A percentile compares a stretch with the other conserved stretches of the same genome.
Conservation (phyloP, 2,888 invertebrate species). For the Bombyx huttoni region DNA sequence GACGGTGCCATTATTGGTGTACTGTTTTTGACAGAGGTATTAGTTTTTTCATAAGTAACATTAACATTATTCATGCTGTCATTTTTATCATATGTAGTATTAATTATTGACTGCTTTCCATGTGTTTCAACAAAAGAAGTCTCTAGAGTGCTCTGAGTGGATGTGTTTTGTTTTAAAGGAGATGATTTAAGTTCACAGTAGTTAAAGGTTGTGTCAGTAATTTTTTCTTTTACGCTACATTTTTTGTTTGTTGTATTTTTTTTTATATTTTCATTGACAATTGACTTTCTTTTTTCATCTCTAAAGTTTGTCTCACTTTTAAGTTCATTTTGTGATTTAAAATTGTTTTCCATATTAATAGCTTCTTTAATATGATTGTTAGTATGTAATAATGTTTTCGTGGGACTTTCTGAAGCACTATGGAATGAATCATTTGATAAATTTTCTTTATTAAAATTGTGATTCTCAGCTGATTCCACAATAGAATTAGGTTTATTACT, state of each 20-base stretch:
- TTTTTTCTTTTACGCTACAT: constrained; percentile 1
- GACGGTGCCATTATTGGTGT: too few species aligned
- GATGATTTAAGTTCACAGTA: background rate
- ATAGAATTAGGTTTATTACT: constrained; percentile 17
- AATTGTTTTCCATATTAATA: too few species aligned
- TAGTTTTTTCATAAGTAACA: background rate
- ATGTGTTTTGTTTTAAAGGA: background rate
- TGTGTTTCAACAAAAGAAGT: background rate
- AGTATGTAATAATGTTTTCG: background rate
- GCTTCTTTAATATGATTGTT: too few species aligned
- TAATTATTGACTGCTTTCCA: constrained; percentile 3
- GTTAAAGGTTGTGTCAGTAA: background rate
- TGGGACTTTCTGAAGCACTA: constrained; percentile 53
- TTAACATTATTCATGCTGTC: constrained; percentile 5
- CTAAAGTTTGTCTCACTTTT: too few species aligned
- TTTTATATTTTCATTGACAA: too few species aligned
- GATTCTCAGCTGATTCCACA: constrained; percentile 6
- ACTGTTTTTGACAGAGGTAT: background rate
- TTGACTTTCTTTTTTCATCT: too few species aligned
- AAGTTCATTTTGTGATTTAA: too few species aligned
- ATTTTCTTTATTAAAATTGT: constrained; percentile 20
- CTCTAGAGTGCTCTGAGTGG: background rate
- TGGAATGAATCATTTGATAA: constrained; percentile 46
- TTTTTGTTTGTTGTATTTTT: background rate
- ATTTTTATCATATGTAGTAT: constrained; percentile 15